These are phyloP conservation scores for Celastrina argiolus DNA, from an alignment of 2,888 invertebrate genomes.

Conservation along the genomic window DNA sequence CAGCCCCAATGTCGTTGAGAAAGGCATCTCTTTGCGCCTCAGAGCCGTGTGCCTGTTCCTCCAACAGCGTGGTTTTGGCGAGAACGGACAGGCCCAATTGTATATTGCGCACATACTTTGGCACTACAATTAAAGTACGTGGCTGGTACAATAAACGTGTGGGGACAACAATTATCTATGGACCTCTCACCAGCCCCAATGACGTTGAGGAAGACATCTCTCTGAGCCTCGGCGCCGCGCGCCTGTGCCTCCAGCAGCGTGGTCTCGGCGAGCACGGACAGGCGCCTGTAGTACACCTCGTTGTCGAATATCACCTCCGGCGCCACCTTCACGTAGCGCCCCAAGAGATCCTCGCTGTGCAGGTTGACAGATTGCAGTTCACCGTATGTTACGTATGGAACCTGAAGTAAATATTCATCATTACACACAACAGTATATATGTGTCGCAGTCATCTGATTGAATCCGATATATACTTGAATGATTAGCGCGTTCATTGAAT, in stretches of 20 bases:
- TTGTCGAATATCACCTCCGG: slow-evolving; percentile 40
- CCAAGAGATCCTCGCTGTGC: slow-evolving; percentile 38
- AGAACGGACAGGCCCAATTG: too few relatives aligned
- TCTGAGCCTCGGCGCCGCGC: slow-evolving; percentile 63
- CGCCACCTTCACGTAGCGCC: slow-evolving; percentile 37
- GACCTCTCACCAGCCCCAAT: slow-evolving; percentile 77
- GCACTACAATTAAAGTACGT: too few relatives aligned
- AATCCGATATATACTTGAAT: too few relatives aligned
- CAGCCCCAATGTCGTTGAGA: too few relatives aligned
- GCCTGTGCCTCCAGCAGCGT: slow-evolving; percentile 77
- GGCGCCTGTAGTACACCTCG: slow-evolving; percentile 54
- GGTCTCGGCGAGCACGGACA: slow-evolving; percentile 75
- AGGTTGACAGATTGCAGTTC: slow-evolving; percentile 37
- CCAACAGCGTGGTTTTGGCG: too few relatives aligned
- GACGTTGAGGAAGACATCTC: slow-evolving; percentile 77
- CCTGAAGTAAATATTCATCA: neutral
- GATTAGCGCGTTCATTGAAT: too few relatives aligned
- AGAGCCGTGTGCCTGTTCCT: too few relatives aligned
- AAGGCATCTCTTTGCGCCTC: too few relatives aligned
- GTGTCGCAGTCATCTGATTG: too few relatives aligned
- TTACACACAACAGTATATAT: too few relatives aligned
- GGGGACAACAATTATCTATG: too few relatives aligned
- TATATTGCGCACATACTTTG: too few relatives aligned
- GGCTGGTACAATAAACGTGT: neutral
- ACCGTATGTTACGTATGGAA: slow-evolving; percentile 36